Conservation (phyloP, 1,140 invertebrate genomes). For the Phymastichus coffea region DNA sequence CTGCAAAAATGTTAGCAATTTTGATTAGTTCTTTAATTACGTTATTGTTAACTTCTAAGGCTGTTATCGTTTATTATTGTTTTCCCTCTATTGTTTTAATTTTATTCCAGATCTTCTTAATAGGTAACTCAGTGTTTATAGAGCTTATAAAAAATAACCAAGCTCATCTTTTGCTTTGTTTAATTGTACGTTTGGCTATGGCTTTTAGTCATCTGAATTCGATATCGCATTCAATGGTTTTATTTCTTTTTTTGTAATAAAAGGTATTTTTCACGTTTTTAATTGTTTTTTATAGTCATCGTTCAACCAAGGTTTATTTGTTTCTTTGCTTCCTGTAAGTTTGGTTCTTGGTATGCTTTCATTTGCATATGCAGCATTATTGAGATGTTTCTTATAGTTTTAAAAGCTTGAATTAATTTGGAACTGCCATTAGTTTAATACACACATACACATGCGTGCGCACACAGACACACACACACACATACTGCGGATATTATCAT, state of each 20-base stretch:
- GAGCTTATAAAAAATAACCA: slow-evolving; percentile 12
- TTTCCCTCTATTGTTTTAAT: slow-evolving; percentile 14
- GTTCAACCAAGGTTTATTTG: no score
- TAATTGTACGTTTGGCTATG: slow-evolving; percentile 17
- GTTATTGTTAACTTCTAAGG: background rate
- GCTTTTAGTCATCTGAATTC: slow-evolving; percentile 35
- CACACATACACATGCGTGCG: no score
- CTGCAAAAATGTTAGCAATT: slow-evolving; percentile 29
- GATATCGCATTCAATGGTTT: slow-evolving; percentile 33
- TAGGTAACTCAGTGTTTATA: background rate
- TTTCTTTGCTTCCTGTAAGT: no score
- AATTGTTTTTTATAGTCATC: slow-evolving; percentile 26
- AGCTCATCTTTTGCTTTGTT: slow-evolving; percentile 1
- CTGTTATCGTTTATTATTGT: background rate
- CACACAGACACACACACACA: no score
- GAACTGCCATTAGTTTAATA: no score
- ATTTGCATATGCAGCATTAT: no score
- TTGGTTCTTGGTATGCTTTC: no score
- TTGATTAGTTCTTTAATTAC: slow-evolving; percentile 5
- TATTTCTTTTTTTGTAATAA: slow-evolving; percentile 35
- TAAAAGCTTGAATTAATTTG: no score
- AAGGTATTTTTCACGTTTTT: slow-evolving; percentile 36
- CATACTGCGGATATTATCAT: no score
- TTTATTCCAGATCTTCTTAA: slow-evolving; percentile 6
- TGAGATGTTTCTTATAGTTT: no score